Conservation (phyloP, 1,140 invertebrate genomes). For the Trichogramma pretiosum region DNA sequence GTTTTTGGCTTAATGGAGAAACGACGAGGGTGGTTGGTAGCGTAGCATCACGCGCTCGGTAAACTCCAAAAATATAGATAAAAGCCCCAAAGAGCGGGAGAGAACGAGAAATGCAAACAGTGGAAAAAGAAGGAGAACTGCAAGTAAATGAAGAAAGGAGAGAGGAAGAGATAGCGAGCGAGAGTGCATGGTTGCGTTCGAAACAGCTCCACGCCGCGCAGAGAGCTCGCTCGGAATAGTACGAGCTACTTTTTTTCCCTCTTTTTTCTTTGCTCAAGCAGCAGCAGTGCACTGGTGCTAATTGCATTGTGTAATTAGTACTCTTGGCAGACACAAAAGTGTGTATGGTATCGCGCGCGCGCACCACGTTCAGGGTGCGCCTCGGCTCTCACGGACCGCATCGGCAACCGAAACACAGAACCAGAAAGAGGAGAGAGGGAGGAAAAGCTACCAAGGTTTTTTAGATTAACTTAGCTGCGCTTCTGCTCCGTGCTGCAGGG, state of each 20-base stretch:
- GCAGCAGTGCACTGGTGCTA: background rate
- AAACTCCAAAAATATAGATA: too few species aligned
- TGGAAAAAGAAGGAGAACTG: background rate
- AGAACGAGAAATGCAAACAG: background rate
- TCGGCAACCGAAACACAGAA: too few species aligned
- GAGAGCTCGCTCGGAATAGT: too few species aligned
- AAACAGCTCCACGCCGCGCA: slow-evolving; percentile 3
- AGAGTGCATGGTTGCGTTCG: background rate
- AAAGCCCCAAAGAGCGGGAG: too few species aligned
- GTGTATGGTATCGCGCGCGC: too few species aligned
- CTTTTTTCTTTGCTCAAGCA: background rate
- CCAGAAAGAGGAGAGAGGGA: too few species aligned
- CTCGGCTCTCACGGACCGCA: too few species aligned
- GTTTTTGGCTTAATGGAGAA: too few species aligned
- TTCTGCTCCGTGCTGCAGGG: too few species aligned
- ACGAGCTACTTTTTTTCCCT: slow-evolving; percentile 4
- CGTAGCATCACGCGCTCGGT: too few species aligned
- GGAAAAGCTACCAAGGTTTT: background rate
- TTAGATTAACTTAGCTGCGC: slow-evolving; percentile 7
- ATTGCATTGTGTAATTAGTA: slow-evolving; percentile 18
- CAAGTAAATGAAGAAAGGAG: background rate
- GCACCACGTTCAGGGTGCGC: too few species aligned
- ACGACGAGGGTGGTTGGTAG: too few species aligned
- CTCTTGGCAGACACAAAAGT: slow-evolving; percentile 4
- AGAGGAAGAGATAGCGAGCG: background rate